Percentiles rank a stretch among this genome's conserved stretches.
Evolutionary conservation across 2,113 vertebrate genomes (phyloP).

Genomic region (Azemiops feae): DNA sequence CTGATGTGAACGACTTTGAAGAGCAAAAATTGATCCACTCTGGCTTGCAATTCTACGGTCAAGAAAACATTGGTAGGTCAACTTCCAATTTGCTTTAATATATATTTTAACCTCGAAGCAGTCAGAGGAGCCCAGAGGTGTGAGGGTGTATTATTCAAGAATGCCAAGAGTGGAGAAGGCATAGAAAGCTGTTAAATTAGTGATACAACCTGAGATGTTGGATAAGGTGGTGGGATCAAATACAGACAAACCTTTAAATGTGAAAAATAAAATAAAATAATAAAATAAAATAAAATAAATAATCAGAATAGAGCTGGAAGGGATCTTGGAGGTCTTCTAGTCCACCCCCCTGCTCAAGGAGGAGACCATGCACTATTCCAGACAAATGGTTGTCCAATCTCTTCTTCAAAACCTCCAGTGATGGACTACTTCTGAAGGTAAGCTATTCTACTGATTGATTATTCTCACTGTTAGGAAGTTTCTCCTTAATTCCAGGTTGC

Average conservation of each 20-base stretch:
- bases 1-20: neutral
- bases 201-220: neutral
- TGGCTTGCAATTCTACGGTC: neutral
- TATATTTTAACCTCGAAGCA: neutral
- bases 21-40: neutral
- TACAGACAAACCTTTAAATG: neutral
- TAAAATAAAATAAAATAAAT: neutral
- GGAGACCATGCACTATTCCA: no score
- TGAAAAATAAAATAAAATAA: neutral
- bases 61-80: neutral
- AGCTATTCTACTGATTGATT: no score
- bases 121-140: neutral
- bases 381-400: no score
- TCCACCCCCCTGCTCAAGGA: no score
- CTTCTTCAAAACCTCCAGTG: no score
- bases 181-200: neutral
- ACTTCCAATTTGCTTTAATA: neutral
- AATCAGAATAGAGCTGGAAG: no score
- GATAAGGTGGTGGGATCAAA: neutral
- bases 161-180: neutral
- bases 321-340: no score
- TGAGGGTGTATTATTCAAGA: neutral
- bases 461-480: no score
- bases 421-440: no score
- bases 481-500: no score